Base-by-base conservation (phyloP, 2,888 invertebrate genomes). In the Drosophila nigricruria region DNA sequence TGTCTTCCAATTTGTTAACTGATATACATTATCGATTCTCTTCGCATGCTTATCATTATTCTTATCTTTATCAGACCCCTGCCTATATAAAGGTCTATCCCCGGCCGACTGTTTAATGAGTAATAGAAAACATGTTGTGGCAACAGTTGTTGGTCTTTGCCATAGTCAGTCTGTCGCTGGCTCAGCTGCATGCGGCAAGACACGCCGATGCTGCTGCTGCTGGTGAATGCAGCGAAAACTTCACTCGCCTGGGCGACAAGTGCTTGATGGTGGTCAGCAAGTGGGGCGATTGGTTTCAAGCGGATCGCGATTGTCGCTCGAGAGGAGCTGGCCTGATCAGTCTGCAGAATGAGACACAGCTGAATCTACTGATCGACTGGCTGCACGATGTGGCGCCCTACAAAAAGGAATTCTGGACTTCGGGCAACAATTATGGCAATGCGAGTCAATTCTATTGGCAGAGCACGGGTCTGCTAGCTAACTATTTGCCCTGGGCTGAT, bases 261-360 rank as follows among this genome's bases (percentile, higher is more conserved):
- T 82, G 82, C 9, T 52, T 85, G 0, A 8, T 45, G 3, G 36
- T 30, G 0, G 18, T 34, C 8, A 10, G 0, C 8, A 23, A 0
- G 0, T 72, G 66, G 69, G 27, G 36, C 2, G 73, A 23, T 20
- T 83, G 82, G 73, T 85, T 27, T 12, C 67, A 82, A 14, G 78
- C 79, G 2, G 82, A 82, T 63, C 85, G 82, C 3, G 18, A 62
- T 12, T 82, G 82, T 12, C 81, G 70, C 0, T 25, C 69, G 0
- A 18, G 65, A 20, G 70, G 63, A 16, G 60, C 73, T 16, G 60
- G 56, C 10, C 30, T 82, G 1, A 27, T 85, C 6, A 85, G 82
- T 42, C 18, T 85, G 5, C 52, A 65, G 40, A 82, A 71, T 43
- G 8, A 6, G 69, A 27, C 53, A 2, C 20, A 42, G 42, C 12